Base-by-base conservation (phyloP, 1,140 invertebrate species). In the Nasonia longicornis region DNA sequence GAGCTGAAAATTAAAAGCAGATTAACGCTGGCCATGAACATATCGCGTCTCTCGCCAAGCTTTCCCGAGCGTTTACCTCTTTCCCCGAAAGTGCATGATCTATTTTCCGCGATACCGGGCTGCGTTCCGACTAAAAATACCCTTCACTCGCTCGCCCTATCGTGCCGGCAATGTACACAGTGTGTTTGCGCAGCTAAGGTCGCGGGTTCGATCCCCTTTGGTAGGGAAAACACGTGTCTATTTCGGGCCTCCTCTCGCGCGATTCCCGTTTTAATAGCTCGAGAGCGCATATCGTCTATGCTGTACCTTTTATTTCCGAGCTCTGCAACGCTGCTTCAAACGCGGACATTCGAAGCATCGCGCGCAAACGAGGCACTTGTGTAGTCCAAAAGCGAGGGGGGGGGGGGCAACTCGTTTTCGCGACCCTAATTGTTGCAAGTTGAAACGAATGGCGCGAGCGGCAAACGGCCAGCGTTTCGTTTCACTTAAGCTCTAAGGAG, bases 141-240 rank as follows among this genome's bases (percentile, higher is more conserved):
- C 72, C 31, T 11, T 74, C 72, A 31, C n/a, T 74, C 29, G n/a
- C 31, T 74, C 72, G 20, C n/a, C 35, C 29, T 35, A 20, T 35
- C 31, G n/a, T 29, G 78, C 83, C 83, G 79, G 80, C 83, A 84
- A 79, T 83, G 82, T 81, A 74, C 75, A 63, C 80, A 83, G 83
- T 84, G 84, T 83, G 83, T 84, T 84, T 84, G 86, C 77, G 20
- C 86, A 58, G 75, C 79, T 87, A 87, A 88, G 87, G 87, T 87
- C 87, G 83, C 84, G 84, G 82, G 86, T 87, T 88, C 86, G 87
- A 88, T 88, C 85, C 85, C 87, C 87, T 85, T 85, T 79, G 84
- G 72, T 77, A 38, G 52, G 86, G 84, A 85, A 87, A 87, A 87
- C 84, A 86, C 86, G 81, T 74, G 45, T 52, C 22, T 88, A 87